Base-by-base conservation (phyloP, 1,140 invertebrate genomes). In the Zaprionus vittiger region DNA sequence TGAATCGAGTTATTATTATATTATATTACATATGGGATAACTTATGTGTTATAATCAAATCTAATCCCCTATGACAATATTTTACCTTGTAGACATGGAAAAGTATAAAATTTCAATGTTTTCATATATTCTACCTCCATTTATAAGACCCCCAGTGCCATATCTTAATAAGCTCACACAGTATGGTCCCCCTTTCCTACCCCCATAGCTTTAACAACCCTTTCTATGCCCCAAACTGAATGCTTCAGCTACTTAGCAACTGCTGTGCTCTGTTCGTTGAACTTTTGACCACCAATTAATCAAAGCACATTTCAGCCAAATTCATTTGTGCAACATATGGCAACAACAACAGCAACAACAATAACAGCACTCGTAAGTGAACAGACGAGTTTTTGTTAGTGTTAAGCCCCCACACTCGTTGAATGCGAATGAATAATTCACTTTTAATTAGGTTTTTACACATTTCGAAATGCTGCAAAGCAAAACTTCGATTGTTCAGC, bases 241-340 rank as follows among this genome's bases (percentile, higher is more conserved):
- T 44, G 20, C 70, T 60, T 66, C 65, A 64, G 65, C 55, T 44
- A 61, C 61, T 73, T 66, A 54, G 54, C 74, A 84, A 74, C 75
- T 62, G 66, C 73, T 84, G 71, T 59, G 65, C 57, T 22, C 28
- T 70, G 72, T 81, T 61, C 75, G 75, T 82, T 90, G 85, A 90
- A 89, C 85, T 90, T 89, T 89, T 89, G 85, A 89, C 85, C 85
- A 89, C 85, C 85, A 89, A 89, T 89, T 89, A 89, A 89, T 89
- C 85, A 89, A 85, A 74, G 83, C 68, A 79, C 73, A 89, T 90
- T 89, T 89, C 54, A 90, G 84, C 84, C 84, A 90, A 75, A 84
- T 90, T 89, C 85, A 84, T 89, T 81, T 77, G 77, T 87, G 84
- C 84, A 90, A 84, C 84, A 89, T 79, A 89, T 89, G 84, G 81